Percentiles rank a stretch among this genome's conserved stretches.
phyloP scores from a whole-genome alignment of 2,797 vertebrate species.

The Microcaecilia unicolor region DNA sequence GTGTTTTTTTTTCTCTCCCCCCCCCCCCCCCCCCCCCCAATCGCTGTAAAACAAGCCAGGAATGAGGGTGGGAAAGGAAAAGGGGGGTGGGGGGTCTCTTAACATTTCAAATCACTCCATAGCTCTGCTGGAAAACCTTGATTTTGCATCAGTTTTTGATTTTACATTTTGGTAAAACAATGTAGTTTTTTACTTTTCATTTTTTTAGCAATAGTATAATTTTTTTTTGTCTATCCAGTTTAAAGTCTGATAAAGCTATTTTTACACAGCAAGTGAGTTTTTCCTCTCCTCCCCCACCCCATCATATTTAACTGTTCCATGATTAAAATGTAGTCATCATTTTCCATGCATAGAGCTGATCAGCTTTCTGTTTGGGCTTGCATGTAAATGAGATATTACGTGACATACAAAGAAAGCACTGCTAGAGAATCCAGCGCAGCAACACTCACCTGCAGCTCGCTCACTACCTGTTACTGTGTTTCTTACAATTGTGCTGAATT shows the following conservation, averaged over 20 bases:
- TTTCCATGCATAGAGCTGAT: constrained; percentile 77
- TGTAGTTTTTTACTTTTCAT: constrained; percentile 57
- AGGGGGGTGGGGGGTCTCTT: constrained; percentile 71
- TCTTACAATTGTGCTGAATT: constrained; percentile 78
- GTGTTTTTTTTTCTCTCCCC: too few relatives aligned
- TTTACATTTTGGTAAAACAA: constrained; percentile 74
- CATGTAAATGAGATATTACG: constrained; percentile 79
- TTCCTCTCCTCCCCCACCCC: constrained; percentile 19
- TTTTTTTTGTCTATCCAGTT: constrained; percentile 63
- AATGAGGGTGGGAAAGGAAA: constrained; percentile 40
- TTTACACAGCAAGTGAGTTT: constrained; percentile 67
- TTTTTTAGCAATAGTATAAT: constrained; percentile 67
- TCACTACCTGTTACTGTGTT: constrained; percentile 67
- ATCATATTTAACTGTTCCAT: constrained; percentile 69
- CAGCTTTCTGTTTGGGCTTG: constrained; percentile 74
- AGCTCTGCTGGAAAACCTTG: constrained; percentile 57
- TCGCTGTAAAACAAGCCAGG: constrained; percentile 63
- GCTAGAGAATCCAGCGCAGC: constrained; percentile 74
- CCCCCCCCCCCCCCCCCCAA: too few relatives aligned
- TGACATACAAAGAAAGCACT: constrained; percentile 63
- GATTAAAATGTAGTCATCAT: constrained; percentile 64
- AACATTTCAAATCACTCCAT: constrained; percentile 70
- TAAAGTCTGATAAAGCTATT: constrained; percentile 61
- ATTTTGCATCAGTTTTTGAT: constrained; percentile 58
- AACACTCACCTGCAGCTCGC: constrained; percentile 72